Base-by-base conservation (phyloP, 1,140 invertebrate genomes). In the Muscidifurax raptorellus region DNA sequence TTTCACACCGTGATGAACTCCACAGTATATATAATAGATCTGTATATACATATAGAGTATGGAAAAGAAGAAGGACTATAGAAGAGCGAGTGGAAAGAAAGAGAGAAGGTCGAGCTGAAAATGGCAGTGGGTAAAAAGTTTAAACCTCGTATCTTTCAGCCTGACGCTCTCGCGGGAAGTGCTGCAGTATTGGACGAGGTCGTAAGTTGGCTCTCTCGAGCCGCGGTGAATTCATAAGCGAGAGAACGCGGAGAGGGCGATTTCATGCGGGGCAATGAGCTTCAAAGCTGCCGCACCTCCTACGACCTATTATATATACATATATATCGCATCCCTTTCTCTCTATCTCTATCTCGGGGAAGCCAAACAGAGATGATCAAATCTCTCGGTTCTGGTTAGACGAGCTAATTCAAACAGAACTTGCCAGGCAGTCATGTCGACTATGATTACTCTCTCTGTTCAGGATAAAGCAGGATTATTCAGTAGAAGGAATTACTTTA, bases 91-190 rank as follows among this genome's bases (percentile, higher is more conserved):
- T 9, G 18, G 59, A 28, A 59, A n/a, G 52, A 36, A 32, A 80
- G 22, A 76, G 18, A 32, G 83, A 28, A 18, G 77, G 76, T 44
- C 52, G 59, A 52, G 47, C 59, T 27, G 67, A 86, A 87, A 89
- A 86, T 88, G 84, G 25, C 84, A 76, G n/a, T n/a, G n/a, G 59
- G 86, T 86, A 25, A 86, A 89, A 89, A 89, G 87, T 89, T 87
- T 77, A 85, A 89, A 88, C 87, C 87, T 89, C 85, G 74, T 69
- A 87, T 87, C 86, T 85, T 74, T 36, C 77, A 82, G 80, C 80
- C 83, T 85, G 74, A 86, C 40, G 66, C 30, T 47, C 59, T 74
- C 67, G 6, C 0, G 74, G 22, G 27, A 76, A 76, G 66, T 69
- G 27, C 44, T 69, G 15, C 44, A 30, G 25, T 64, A 78, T 78